Evolutionary conservation across 2,888 invertebrate species (phyloP), one percentile per base, ranked within the genome.

Genomic region (Spodoptera picta): DNA sequence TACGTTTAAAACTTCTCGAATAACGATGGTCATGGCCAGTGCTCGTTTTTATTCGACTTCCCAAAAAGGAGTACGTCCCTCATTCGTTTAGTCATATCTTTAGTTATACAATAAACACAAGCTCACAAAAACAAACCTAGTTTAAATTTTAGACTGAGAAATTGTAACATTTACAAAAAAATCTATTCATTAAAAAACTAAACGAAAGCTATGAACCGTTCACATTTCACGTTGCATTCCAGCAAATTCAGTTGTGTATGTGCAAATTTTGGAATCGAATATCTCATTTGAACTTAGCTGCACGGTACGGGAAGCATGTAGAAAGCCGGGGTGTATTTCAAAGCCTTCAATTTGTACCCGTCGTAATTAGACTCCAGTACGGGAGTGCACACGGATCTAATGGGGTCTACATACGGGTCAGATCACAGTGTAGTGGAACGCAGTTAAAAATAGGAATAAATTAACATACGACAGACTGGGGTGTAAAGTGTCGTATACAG

Each of bases 281-380:
- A 79, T 73, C 75, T 83, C 80, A 83, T 84, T 83, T 79, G 75
- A 79, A 75, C 69, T 77, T 73, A 73, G 66, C 73, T 78, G 73
- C 69, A 65, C 69, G 71, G 63, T 73, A 74, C 75, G 62, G 73
- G 65, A 67, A 73, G 74, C 81, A 80, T 83, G 79, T 79, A 77
- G 75, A 69, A 73, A 73, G 70, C 74, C 75, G 73, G 80, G 78
- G 79, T 83, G 79, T 84, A 84, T 87, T 85, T 87, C 87, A 87
- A 89, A 88, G 87, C 86, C 82, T 84, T 86, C 87, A 87, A 88
- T 88, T 87, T 88, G 85, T 85, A 82, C 81, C 84, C 75, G 77
- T 76, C 84, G 85, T 88, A 87, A 88, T 89, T 88, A 89, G 85
- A 84, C 84, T 79, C 80, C 77, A 82, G 82, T 77, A 73, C 75